Percentiles rank a stretch among this genome's conserved stretches.
Evolutionary conservation across 2,797 vertebrate species (phyloP).

Genomic region (Hypotaenidia philippensis): DNA sequence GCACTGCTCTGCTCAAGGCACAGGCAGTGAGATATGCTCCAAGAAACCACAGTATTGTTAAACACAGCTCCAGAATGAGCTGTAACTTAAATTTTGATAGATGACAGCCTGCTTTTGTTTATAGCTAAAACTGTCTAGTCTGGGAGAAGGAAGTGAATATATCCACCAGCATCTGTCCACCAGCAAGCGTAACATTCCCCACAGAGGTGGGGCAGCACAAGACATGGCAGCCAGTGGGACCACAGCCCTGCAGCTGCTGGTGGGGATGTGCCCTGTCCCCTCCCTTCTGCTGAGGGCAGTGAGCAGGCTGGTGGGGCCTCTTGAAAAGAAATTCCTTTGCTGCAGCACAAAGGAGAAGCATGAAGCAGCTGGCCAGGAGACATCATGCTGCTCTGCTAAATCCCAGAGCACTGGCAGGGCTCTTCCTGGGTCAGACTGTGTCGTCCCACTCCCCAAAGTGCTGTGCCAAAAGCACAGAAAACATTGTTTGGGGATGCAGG

Average conservation of each 20-base stretch:
- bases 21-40: fast-evolving
- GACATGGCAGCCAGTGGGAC: fast-evolving
- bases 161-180: not conserved
- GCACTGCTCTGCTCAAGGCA: not conserved
- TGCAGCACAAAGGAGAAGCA: not conserved
- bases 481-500: not conserved
- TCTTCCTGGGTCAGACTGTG: not conserved
- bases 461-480: not conserved
- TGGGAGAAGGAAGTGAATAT: not conserved
- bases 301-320: not conserved
- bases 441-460: not conserved
- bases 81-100: not conserved
- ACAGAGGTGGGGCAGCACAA: not conserved
- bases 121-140: not conserved
- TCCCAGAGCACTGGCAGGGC: not conserved
- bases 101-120: not conserved
- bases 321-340: not conserved
- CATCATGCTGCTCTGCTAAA: not conserved
- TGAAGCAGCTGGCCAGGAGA: not conserved
- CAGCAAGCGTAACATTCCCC: not conserved
- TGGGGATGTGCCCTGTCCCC: fast-evolving
- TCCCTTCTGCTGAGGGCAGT: not conserved
- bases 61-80: not conserved
- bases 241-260: not conserved
- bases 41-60: not conserved